Evolutionary conservation across 2,888 invertebrate genomes (phyloP), one percentile per base, ranked within the genome.

Genomic region (Cataglyphis albicans): DNA sequence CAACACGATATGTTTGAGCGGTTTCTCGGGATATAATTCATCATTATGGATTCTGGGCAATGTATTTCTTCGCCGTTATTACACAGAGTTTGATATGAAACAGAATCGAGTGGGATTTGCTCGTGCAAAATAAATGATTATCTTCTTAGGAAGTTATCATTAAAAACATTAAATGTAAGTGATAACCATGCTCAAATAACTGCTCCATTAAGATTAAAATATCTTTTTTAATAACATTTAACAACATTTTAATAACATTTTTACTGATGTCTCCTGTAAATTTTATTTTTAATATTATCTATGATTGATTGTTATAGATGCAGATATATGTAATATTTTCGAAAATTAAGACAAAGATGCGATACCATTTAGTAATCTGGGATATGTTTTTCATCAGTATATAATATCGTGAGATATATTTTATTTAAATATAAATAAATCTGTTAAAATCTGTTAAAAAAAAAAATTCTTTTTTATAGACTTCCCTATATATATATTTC

Each of bases 1-100:
- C 12, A 97, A 98, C 41, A 41, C 12, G 12, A 12, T 41, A 41
- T 41, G 41, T 41, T 3, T 12, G 12, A 41, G 41, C 41, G 41
- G 41, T 41, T 41, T 41, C 41, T 41, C 10, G 12, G 12, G 12
- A 41, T 41, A 3, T 41, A 12, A 41, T 41, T 12, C 41, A 41
- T 3, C 41, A 3, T 0, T 15, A 12, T 41, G 41, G 41, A 12
- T 0, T 41, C 3, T 41, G 12, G 41, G 41, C 12, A 15, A 41
- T 41, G 41, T 41, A 41, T 41, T 41, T 12, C 12, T 41, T 41
- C 3, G 41, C 41, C 41, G 41, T 12, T 41, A 41, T 12, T 41
- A 41, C 12, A 15, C 41, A 12, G 12, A 3, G 12, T 41, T 41
- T 12, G 41, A 41, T 15, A 0, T 41, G 4, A 15, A 12, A 41